These are phyloP conservation scores for Hesperophylax magnus DNA, from an alignment of 1,140 invertebrate species.

Conservation along the genomic window DNA sequence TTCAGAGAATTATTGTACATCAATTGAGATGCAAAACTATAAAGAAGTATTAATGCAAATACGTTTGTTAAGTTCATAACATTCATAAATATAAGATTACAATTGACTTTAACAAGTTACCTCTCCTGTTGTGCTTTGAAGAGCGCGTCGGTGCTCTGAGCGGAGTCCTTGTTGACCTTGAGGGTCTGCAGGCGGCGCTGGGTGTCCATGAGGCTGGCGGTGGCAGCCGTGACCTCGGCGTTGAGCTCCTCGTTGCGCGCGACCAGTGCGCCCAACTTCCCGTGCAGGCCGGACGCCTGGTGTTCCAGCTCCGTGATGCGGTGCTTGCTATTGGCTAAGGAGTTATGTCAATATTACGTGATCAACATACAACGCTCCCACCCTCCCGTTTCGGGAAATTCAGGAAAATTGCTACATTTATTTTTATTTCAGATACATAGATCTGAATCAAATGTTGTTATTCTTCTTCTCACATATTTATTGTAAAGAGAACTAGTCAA, in stretches of 20 bases:
- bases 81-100: no score
- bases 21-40: background rate
- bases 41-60: background rate
- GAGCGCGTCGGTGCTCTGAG: slow-evolving; percentile 66
- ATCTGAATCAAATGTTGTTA: no score
- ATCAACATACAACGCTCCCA: no score
- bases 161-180: slow-evolving; percentile 60
- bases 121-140: slow-evolving; percentile 69
- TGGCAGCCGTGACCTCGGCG: slow-evolving; percentile 63
- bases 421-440: no score
- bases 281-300: slow-evolving; percentile 59
- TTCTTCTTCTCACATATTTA: no score
- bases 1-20: no score
- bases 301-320: slow-evolving; percentile 65
- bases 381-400: no score
- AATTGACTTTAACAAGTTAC: slow-evolving; percentile 53
- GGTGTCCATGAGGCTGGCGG: slow-evolving; percentile 63
- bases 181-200: slow-evolving; percentile 65
- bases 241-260: slow-evolving; percentile 64
- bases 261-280: slow-evolving; percentile 61
- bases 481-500: no score
- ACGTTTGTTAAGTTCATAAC: no score
- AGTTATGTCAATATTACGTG: no score
- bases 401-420: no score
- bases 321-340: slow-evolving; percentile 65